A percentile compares a stretch with the other conserved stretches of the same genome.
phyloP scores from a whole-genome alignment of 2,888 invertebrate genomes.

The Drosophila hamatofila region DNA sequence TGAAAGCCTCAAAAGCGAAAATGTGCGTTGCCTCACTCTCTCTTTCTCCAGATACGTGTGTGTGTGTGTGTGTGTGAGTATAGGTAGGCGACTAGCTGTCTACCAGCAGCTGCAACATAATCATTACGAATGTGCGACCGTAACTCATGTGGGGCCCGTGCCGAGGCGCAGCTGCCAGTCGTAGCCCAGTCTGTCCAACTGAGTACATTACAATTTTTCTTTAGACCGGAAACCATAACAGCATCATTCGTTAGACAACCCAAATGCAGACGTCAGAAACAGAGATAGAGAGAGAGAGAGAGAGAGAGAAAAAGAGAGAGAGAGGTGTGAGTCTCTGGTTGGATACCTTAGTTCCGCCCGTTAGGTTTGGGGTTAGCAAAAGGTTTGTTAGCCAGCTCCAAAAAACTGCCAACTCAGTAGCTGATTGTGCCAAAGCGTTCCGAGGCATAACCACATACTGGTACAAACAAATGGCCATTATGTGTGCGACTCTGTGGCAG shows the following conservation, averaged over 20 bases:
- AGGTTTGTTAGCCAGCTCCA: constrained; percentile 7
- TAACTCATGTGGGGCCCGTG: constrained; percentile 47
- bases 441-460: constrained; percentile 4
- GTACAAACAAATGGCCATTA: constrained; percentile 5
- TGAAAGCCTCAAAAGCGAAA: constrained; percentile 15
- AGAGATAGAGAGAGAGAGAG: neutral
- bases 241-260: constrained; percentile 32
- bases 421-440: constrained; percentile 21
- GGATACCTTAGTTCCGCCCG: constrained; percentile 18
- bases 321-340: constrained; percentile 2
- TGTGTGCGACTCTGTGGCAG: constrained; percentile 12
- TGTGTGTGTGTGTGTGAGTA: too few relatives aligned
- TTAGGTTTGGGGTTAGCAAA: constrained; percentile 19
- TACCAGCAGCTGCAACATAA: constrained; percentile 57
- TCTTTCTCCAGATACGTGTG: too few relatives aligned
- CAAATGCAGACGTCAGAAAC: neutral
- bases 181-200: constrained; percentile 12
- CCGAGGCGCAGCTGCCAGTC: constrained; percentile 18
- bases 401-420: constrained; percentile 33
- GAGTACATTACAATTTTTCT: constrained; percentile 50
- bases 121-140: constrained; percentile 66
- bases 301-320: neutral
- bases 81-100: constrained; percentile 25
- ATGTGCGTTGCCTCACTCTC: constrained; percentile 11
- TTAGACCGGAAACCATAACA: constrained; percentile 44